Conservation (phyloP, 1,140 invertebrate genomes). For the Dryas iulia region DNA sequence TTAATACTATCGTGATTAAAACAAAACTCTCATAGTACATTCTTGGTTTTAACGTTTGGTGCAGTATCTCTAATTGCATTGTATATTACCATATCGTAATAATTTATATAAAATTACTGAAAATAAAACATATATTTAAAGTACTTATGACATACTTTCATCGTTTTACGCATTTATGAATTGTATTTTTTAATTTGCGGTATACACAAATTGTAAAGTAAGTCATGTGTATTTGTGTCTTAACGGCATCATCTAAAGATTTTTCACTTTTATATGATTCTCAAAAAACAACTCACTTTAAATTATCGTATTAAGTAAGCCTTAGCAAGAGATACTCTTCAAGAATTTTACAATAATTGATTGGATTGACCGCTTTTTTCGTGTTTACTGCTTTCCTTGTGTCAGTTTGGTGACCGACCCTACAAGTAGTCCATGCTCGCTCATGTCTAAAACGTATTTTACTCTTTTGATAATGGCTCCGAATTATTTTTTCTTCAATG, state of each 20-base stretch:
- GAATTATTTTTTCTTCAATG: conserved; percentile 77
- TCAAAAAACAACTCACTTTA: conserved; percentile 78
- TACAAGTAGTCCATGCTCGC: conserved; percentile 80
- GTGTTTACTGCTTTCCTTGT: conserved; percentile 82
- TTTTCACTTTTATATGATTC: conserved; percentile 62
- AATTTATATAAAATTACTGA: conserved; percentile 56
- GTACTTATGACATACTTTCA: conserved; percentile 52
- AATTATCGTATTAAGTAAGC: conserved; percentile 55
- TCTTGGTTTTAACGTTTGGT: conserved; percentile 77
- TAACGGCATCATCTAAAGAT: conserved; percentile 31
- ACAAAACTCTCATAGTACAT: conserved; percentile 64
- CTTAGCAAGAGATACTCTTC: conserved; percentile 54
- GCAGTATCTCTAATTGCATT: conserved; percentile 78
- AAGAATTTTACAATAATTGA: conserved; percentile 72
- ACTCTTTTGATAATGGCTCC: conserved; percentile 76
- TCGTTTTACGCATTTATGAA: not conserved
- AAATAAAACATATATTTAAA: conserved; percentile 47
- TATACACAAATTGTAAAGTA: conserved; percentile 31
- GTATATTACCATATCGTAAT: conserved; percentile 76
- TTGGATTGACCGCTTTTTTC: conserved; percentile 81
- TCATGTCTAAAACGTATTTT: conserved; percentile 76
- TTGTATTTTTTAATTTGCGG: not conserved
- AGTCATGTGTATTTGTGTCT: conserved; percentile 50
- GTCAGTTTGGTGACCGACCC: conserved; percentile 80
- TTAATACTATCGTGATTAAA: conserved; percentile 65